Evolutionary conservation across 2,797 vertebrate species (phyloP).

Genomic region (Oreochromis mossambicus): DNA sequence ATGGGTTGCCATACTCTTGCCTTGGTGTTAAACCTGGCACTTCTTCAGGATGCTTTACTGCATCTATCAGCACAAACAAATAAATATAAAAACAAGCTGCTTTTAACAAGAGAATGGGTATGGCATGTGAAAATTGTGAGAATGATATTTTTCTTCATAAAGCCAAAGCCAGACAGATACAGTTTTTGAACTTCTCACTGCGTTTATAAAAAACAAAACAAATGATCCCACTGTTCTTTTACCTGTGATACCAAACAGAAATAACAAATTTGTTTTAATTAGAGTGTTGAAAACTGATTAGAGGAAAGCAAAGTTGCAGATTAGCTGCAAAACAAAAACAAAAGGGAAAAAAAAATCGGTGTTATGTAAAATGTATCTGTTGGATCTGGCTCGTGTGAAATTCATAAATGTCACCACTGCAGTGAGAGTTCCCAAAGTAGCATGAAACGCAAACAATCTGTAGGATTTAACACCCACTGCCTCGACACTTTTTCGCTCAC

Average conservation of each 20-base stretch:
- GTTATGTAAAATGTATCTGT: background rate
- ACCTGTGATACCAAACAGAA: background rate
- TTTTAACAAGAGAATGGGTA: background rate
- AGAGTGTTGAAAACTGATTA: background rate
- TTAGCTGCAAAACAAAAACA: background rate
- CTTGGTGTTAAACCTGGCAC: background rate
- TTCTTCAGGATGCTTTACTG: background rate
- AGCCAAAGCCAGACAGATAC: background rate
- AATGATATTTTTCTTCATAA: background rate
- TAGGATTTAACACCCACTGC: slow-evolving; percentile 19
- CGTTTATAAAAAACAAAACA: background rate
- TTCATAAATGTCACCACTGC: slow-evolving; percentile 32
- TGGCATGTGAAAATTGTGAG: background rate
- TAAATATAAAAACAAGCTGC: background rate
- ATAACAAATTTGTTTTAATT: background rate
- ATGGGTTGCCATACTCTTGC: background rate
- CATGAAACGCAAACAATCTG: slow-evolving; percentile 36
- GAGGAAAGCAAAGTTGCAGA: background rate
- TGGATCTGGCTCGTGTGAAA: slow-evolving; percentile 35
- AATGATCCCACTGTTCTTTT: background rate
- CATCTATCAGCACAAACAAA: background rate
- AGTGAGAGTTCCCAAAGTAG: slow-evolving; percentile 29
- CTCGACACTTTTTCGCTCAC: slow-evolving; percentile 20
- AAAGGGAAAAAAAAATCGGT: background rate
- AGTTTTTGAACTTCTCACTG: background rate